Evolutionary conservation across 2,888 invertebrate species (phyloP).

Genomic region (Papilio elwesi): DNA sequence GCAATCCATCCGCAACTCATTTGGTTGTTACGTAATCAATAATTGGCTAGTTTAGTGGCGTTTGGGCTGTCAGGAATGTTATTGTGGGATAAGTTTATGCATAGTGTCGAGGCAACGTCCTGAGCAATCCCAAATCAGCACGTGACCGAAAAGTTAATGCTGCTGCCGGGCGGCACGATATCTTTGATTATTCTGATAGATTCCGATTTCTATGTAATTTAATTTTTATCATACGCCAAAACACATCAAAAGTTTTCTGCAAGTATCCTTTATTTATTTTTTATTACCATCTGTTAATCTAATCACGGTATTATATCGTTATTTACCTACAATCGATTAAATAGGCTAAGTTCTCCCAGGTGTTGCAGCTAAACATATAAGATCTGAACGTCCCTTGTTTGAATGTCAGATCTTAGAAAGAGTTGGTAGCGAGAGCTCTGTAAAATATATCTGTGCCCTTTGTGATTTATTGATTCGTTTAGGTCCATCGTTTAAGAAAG

Average conservation of each 20-base stretch:
- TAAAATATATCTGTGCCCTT: too few relatives aligned
- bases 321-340: too few relatives aligned
- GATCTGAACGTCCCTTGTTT: too few relatives aligned
- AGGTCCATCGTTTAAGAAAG: too few relatives aligned
- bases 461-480: too few relatives aligned
- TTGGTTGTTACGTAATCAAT: neutral
- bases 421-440: too few relatives aligned
- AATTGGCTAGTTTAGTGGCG: too few relatives aligned
- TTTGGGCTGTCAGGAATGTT: slow-evolving; percentile 9
- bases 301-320: too few relatives aligned
- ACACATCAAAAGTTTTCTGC: neutral
- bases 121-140: slow-evolving; percentile 21
- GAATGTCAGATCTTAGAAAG: too few relatives aligned
- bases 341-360: too few relatives aligned
- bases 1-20: too few relatives aligned
- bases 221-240: slow-evolving; percentile 10
- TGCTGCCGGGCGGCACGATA: neutral
- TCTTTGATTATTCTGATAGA: slow-evolving; percentile 26
- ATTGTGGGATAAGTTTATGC: slow-evolving; percentile 22
- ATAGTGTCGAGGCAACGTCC: slow-evolving; percentile 14
- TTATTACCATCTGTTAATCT: neutral
- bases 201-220: slow-evolving; percentile 24
- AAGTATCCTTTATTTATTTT: neutral
- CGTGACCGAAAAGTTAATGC: slow-evolving; percentile 33
- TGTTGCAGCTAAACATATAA: too few relatives aligned